Conservation (phyloP, 2,888 invertebrate species). For the Ephialtes manifestator region DNA sequence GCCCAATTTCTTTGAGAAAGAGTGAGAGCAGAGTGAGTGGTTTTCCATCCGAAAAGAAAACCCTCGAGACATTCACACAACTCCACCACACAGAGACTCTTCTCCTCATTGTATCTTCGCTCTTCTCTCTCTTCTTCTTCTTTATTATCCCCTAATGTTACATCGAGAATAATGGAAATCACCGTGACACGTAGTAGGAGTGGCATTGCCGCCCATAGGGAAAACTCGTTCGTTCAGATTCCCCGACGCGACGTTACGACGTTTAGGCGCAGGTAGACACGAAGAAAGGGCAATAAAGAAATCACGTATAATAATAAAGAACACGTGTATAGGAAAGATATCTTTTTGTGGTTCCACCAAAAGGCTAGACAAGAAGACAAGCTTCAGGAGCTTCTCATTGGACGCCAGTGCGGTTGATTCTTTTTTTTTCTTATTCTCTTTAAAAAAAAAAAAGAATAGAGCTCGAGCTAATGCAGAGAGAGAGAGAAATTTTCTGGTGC, state of each 20-base stretch:
- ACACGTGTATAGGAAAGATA: constrained; percentile 1
- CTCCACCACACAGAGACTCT: constrained; percentile 21
- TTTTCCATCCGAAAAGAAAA: constrained; percentile 13
- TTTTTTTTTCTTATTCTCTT: neutral
- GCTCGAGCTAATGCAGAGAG: constrained; percentile 51
- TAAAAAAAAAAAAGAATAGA: constrained; percentile 43
- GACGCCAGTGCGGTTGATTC: neutral
- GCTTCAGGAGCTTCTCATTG: neutral
- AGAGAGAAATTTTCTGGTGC: constrained; percentile 2
- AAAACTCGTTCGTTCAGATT: constrained; percentile 13
- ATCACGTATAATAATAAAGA: constrained; percentile 26
- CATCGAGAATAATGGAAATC: constrained; percentile 51
- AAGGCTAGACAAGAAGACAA: neutral
- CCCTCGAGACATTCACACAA: constrained; percentile 1
- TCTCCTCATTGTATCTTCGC: constrained; percentile 54
- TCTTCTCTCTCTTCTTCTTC: constrained; percentile 33
- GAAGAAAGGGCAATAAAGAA: constrained; percentile 34
- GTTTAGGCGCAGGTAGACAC: constrained; percentile 63
- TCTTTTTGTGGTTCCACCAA: neutral
- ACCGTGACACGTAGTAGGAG: constrained; percentile 54
- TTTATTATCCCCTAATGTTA: constrained; percentile 62
- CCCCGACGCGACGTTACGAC: constrained; percentile 50
- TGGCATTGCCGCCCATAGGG: constrained; percentile 34
- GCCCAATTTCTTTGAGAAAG: neutral
- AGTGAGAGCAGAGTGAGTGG: constrained; percentile 1